A percentile compares a stretch with the other conserved stretches of the same genome.
Evolutionary conservation across 2,113 vertebrate genomes (phyloP).

Genomic region (Stomatorhinus ivindoensis): DNA sequence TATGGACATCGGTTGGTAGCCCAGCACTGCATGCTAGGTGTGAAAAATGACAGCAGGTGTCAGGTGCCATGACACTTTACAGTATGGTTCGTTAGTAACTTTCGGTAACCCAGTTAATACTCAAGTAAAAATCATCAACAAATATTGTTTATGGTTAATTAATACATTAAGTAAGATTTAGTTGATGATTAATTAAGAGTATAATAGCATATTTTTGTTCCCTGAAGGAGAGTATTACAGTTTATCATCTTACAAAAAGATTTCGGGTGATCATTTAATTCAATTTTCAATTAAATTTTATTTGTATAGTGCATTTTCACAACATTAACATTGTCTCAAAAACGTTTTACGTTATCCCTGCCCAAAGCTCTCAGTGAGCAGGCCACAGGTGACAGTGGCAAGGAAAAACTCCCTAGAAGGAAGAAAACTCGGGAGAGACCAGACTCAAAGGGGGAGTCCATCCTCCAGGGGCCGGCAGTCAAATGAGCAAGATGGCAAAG

Average conservation of each 20-base stretch:
- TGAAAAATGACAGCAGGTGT: background rate
- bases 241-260: background rate
- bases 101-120: background rate
- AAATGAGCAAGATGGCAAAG: no score
- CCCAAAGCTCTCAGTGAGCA: no score
- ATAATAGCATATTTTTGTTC: background rate
- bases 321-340: no score
- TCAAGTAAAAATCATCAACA: background rate
- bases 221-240: background rate
- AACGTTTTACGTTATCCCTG: no score
- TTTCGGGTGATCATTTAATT: no score
- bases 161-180: background rate
- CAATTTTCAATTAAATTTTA: no score
- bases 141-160: background rate
- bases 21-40: background rate
- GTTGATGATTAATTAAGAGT: background rate
- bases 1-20: background rate
- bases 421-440: no score
- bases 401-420: no score
- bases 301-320: no score
- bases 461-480: no score
- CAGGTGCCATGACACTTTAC: background rate
- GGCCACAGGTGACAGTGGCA: no score
- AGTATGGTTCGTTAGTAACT: background rate
- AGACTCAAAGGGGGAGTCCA: no score